A percentile compares a stretch with the other conserved stretches of the same genome.
These are phyloP conservation scores for Microcebus murinus DNA, from an alignment of 2,113 vertebrate species.

Conservation along the genomic window DNA sequence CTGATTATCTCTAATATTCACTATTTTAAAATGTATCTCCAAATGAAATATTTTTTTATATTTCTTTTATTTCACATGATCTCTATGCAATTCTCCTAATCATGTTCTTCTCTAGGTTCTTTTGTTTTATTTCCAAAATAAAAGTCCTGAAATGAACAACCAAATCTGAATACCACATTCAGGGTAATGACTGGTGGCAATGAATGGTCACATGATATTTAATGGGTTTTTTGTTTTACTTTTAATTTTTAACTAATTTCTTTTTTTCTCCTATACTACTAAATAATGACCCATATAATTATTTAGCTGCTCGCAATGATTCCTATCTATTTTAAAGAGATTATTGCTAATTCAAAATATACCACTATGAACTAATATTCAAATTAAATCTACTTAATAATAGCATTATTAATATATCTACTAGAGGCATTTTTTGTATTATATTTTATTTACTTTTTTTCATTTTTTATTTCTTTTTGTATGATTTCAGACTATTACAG, in stretches of 20 bases:
- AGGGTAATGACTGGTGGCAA: neutral
- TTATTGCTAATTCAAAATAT: conserved; percentile 33
- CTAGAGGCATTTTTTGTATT: neutral
- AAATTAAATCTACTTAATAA: conserved; percentile 29
- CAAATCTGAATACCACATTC: neutral
- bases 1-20: neutral
- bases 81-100: neutral
- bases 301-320: neutral
- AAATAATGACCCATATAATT: neutral
- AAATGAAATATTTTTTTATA: conserved; percentile 38
- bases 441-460: too few relatives aligned
- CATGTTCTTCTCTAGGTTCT: neutral
- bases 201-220: neutral
- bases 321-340: conserved; percentile 12
- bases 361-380: neutral
- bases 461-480: too few relatives aligned
- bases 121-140: conserved; percentile 7
- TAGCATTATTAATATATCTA: neutral
- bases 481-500: too few relatives aligned
- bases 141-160: neutral
- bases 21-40: neutral
- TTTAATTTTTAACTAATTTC: neutral
- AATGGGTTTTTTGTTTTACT: neutral
- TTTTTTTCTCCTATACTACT: neutral
- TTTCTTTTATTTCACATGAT: conserved; percentile 23